Evolutionary conservation across 2,888 invertebrate genomes (phyloP).

Genomic region (Dichetophora obliterata): DNA sequence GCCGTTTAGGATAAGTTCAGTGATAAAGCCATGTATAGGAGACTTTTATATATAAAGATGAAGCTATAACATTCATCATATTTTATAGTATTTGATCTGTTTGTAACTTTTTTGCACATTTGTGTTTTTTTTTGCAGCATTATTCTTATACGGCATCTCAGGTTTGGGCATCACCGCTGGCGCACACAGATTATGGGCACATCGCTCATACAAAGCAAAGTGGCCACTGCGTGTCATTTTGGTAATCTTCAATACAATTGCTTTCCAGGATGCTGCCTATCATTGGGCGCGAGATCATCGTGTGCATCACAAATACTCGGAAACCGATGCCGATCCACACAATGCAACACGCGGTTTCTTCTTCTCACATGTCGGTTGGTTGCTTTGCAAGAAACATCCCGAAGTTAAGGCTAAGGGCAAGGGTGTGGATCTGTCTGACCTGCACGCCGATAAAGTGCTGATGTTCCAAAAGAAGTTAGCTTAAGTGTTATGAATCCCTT

Average conservation of each 20-base stretch:
- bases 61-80: too few relatives aligned
- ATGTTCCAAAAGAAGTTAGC: conserved; percentile 88
- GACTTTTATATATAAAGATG: too few relatives aligned
- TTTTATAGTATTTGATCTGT: too few relatives aligned
- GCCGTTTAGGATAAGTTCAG: too few relatives aligned
- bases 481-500: neutral
- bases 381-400: conserved; percentile 90
- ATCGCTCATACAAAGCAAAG: conserved; percentile 95
- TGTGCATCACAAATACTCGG: conserved; percentile 93
- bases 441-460: conserved; percentile 85
- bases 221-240: conserved; percentile 87
- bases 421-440: conserved; percentile 86
- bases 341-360: conserved; percentile 94
- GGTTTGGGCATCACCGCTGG: conserved; percentile 97
- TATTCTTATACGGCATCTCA: conserved; percentile 80
- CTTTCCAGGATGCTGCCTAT: conserved; percentile 87
- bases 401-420: conserved; percentile 90
- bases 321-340: conserved; percentile 95
- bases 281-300: conserved; percentile 87
- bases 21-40: too few relatives aligned
- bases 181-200: conserved; percentile 96
- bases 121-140: conserved; percentile 74
- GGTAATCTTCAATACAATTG: conserved; percentile 86
- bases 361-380: conserved; percentile 97
- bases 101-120: neutral